Conservation (phyloP, 2,888 invertebrate genomes). For the Eumerus sabulonum region DNA sequence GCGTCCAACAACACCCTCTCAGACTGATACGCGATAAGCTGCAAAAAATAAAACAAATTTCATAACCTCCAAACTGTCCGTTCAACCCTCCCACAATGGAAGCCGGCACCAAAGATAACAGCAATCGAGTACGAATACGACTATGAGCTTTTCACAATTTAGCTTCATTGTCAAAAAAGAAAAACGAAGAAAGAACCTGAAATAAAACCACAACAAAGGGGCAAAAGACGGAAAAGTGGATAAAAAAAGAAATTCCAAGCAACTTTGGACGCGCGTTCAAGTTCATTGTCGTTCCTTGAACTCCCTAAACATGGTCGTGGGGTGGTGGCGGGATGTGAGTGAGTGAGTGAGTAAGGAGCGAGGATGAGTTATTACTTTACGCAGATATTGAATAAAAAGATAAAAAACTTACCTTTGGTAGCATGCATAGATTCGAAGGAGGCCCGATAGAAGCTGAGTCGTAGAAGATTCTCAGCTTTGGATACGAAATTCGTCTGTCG, state of each 20-base stretch:
- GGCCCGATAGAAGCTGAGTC: too few species aligned
- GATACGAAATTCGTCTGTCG: too few species aligned
- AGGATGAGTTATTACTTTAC: too few species aligned
- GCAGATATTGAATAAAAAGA: too few species aligned
- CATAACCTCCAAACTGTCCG: constrained; percentile 50
- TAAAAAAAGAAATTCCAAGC: constrained; percentile 30
- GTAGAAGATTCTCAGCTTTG: too few species aligned
- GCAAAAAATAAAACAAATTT: constrained; percentile 27
- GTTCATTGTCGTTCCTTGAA: constrained; percentile 68
- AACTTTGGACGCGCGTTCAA: constrained; percentile 47
- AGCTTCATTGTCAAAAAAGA: background rate
- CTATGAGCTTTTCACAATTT: constrained; percentile 16
- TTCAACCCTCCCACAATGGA: constrained; percentile 36
- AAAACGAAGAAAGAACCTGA: background rate
- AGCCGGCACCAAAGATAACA: constrained; percentile 23
- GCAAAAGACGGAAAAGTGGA: constrained; percentile 16
- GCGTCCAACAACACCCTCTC: too few species aligned
- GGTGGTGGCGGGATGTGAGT: too few species aligned
- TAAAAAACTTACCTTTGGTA: too few species aligned
- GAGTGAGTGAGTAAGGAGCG: too few species aligned
- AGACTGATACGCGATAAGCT: constrained; percentile 24
- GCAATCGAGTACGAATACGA: background rate
- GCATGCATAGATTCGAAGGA: too few species aligned
- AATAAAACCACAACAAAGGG: background rate
- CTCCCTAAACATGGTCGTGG: constrained; percentile 10